Evolutionary conservation across 2,888 invertebrate species (phyloP), one percentile per base, ranked within the genome.

Genomic region (Andrena bucephala): DNA sequence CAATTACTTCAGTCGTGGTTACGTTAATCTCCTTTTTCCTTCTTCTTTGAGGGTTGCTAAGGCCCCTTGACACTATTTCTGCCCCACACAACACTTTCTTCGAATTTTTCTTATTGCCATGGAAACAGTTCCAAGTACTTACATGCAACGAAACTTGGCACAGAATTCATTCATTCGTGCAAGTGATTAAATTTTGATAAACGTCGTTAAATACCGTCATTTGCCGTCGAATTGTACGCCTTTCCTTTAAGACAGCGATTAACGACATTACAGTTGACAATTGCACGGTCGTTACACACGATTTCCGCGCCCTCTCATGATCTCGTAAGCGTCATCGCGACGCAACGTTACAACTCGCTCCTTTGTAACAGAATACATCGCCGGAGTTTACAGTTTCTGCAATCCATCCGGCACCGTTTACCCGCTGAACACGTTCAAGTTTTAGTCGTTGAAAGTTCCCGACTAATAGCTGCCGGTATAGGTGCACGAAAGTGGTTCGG

Each of bases 401-500:
- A 75, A 75, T 75, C 68, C 75, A 71, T 77, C 70, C 65, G 63
- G 42, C 54, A 50, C 20, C 70, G 74, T 29, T 48, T 59, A 57
- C 42, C 62, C 42, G 69, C 36, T 62, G 29, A 62, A 50, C 71
- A 48, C 52, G 77, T 50, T 69, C 66, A 67, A 77, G 70, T 70
- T 72, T 65, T 36, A 62, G 59, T 71, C 60, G 60, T 8, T 2
- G 50, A 27, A 72, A 77, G 67, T 77, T 77, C 60, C 60, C 57
- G 24, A 60, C 66, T 77, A 77, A 77, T 77, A 62, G 67, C 72
- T 67, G 72, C 60, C n/a, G 72, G 67, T 67, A 67, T 67, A 63
- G 60, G 62, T 69, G 77, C 66, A n/a, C 52, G 60, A 71, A 72
- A 77, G 66, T 77, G 60, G 67, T 72, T 72, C 24, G 4, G 16